Base-by-base conservation (phyloP, 2,113 vertebrate species). In the Neolamprologus kungweensis region DNA sequence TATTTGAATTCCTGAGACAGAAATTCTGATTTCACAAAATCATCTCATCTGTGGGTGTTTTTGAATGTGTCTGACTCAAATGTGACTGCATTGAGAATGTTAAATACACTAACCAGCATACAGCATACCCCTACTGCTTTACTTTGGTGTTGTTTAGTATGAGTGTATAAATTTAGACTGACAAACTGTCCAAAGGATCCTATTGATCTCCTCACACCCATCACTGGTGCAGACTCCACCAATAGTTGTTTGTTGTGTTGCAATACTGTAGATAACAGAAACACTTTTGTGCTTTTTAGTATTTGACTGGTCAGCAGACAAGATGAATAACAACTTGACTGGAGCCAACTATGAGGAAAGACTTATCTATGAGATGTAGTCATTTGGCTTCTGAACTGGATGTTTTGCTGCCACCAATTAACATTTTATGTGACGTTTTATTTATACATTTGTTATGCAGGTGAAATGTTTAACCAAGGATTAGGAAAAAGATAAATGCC, bases 191-290 rank as follows among this genome's bases (percentile, higher is more conserved):
- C 40, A 80, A 71, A 82, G 21, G 19, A 63, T 53, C 13, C 4
- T 80, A 92, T 91, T 87, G 92, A 95, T 89, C 79, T 17, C 13
- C 28, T 23, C n/a, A 63, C 40, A 13, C 17, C 14, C 5, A 31
- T 78, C 73, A 78, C 9, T 31, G 16, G 4, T 53, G 40, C 10
- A 57, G 47, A 16, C 28, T 68, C 28, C 80, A 47, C n/a, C 78
- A 42, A 54, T 54, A 58, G 60, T 40, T 35, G 14, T n/a, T 53
- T 51, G 68, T 50, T 80, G 55, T 83, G 81, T 57, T 65, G 80
- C 58, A 91, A 63, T 42, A 6, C 17, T 80, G 26, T 21, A 71
- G 83, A 91, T 85, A 91, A 86, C 51, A 55, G 19, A 65, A 83
- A 78, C 37, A 82, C 8, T 17, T 75, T 57, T 17, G 9, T 55